Base-by-base conservation (phyloP, 2,113 vertebrate species). In the Pelodiscus sinensis region DNA sequence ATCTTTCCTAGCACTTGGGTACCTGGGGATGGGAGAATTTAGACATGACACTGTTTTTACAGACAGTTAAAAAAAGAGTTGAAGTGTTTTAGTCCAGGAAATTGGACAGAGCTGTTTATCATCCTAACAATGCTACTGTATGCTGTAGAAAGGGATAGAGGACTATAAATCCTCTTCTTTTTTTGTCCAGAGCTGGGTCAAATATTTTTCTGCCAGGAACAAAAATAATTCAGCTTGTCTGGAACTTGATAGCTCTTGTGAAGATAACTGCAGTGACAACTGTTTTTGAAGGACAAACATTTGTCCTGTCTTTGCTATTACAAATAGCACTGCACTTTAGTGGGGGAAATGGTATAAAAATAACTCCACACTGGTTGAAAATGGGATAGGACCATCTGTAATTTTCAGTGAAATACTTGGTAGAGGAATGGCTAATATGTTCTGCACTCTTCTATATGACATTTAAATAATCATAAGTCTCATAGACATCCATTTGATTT, bases 101-200 rank as follows among this genome's bases (percentile, higher is more conserved):
- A 98, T 98, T 98, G 98, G 97, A 98, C 97, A 97, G 97, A 98
- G 97, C 98, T 98, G 97, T 99, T 98, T 98, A 97, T 98, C 98
- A 98, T 98, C 97, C 96, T 98, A 98, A 98, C 98, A 98, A 98
- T 96, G 96, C 90, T 97, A 94, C 88, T 93, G 96, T 94, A 89
- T 96, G 93, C 96, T 97, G 94, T 95, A 87, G 93, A 90, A 95
- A 97, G 94, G 95, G 87, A 97, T 93, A 97, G 94, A 97, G 82
- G 89, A 92, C 97, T 96, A 97, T 98, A 98, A 98, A 98, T 98
- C 96, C 96, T 97, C 75, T 85, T 88, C 14, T 77, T 94, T 38
- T 95, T 97, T 98, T 95, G 96, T 97, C 97, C 95, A 97, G 90
- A 96, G 96, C 96, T 96, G 96, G 96, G 97, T 98, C 96, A 98